phyloP scores from a whole-genome alignment of 2,888 invertebrate genomes.

The Erebia epiphron region DNA sequence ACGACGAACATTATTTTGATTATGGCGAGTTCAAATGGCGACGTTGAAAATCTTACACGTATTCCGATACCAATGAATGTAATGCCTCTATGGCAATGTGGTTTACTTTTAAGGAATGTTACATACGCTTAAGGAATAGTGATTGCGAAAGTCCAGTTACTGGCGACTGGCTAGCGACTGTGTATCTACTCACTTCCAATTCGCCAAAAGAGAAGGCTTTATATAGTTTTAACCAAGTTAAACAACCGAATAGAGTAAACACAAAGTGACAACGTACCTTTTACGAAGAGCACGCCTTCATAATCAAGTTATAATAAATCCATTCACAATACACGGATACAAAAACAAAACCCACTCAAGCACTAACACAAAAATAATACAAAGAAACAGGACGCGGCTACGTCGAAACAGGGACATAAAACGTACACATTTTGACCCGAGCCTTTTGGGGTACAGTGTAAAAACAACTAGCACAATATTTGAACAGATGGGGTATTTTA shows the following conservation, averaged over 20 bases:
- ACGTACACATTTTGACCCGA: slow-evolving; percentile 62
- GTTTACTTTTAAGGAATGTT: slow-evolving; percentile 70
- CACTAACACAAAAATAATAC: slow-evolving; percentile 73
- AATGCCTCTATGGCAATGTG: slow-evolving; percentile 59
- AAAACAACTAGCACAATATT: slow-evolving; percentile 75
- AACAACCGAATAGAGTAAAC: slow-evolving; percentile 4
- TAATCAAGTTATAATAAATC: slow-evolving; percentile 74
- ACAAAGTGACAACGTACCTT: slow-evolving; percentile 44
- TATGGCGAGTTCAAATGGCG: slow-evolving; percentile 46
- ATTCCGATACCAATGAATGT: slow-evolving; percentile 53
- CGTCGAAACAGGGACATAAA: slow-evolving; percentile 47
- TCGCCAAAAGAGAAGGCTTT: slow-evolving; percentile 39
- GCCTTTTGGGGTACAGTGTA: slow-evolving; percentile 60
- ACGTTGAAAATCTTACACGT: slow-evolving; percentile 59
- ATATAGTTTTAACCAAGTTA: slow-evolving; percentile 21
- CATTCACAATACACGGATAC: slow-evolving; percentile 71
- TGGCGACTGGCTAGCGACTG: slow-evolving; percentile 52
- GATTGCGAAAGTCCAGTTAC: slow-evolving; percentile 81
- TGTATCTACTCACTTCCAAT: slow-evolving; percentile 41
- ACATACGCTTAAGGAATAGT: slow-evolving; percentile 74
- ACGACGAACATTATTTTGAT: slow-evolving; percentile 60
- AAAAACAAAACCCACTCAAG: slow-evolving; percentile 70
- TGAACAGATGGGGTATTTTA: slow-evolving; percentile 77
- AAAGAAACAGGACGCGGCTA: slow-evolving; percentile 48
- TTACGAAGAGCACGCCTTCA: slow-evolving; percentile 66